A percentile compares a stretch with the other conserved stretches of the same genome.
phyloP scores from a whole-genome alignment of 2,888 invertebrate genomes.

The Drosophila meridionalis region DNA sequence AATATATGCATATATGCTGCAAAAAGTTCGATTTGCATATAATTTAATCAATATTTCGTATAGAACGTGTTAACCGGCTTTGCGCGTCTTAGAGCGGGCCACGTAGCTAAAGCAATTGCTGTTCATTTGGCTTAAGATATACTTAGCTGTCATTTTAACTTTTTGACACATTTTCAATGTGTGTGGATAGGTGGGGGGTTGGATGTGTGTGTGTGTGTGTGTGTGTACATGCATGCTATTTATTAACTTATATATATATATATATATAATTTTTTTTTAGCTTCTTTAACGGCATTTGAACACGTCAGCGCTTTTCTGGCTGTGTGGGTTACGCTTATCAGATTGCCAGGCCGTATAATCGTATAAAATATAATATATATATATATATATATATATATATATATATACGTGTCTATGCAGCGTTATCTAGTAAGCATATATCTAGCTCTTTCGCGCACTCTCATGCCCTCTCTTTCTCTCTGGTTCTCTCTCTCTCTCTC shows the following conservation, averaged over 20 bases:
- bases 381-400: not conserved
- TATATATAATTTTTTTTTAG: slow-evolving; percentile 5
- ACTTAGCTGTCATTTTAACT: slow-evolving; percentile 1
- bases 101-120: slow-evolving; percentile 4
- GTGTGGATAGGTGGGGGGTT: not conserved
- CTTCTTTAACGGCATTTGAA: slow-evolving; percentile 49
- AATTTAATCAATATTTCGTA: not conserved
- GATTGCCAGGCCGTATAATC: slow-evolving; percentile 53
- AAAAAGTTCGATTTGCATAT: not conserved
- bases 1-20: not conserved
- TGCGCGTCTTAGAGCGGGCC: not conserved
- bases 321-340: slow-evolving; percentile 54
- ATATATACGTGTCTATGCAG: not conserved
- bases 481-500: not conserved
- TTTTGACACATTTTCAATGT: slow-evolving; percentile 1
- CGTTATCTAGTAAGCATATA: slow-evolving; percentile 2
- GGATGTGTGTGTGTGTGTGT: not conserved
- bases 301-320: slow-evolving; percentile 51
- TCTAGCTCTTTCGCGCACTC: not conserved
- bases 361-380: slow-evolving; percentile 11
- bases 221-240: not conserved
- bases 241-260: not conserved
- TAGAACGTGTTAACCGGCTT: not conserved
- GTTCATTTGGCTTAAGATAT: slow-evolving; percentile 10
- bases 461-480: not conserved